Base-by-base conservation (phyloP, 2,888 invertebrate genomes). In the Polylopha cassiicola region DNA sequence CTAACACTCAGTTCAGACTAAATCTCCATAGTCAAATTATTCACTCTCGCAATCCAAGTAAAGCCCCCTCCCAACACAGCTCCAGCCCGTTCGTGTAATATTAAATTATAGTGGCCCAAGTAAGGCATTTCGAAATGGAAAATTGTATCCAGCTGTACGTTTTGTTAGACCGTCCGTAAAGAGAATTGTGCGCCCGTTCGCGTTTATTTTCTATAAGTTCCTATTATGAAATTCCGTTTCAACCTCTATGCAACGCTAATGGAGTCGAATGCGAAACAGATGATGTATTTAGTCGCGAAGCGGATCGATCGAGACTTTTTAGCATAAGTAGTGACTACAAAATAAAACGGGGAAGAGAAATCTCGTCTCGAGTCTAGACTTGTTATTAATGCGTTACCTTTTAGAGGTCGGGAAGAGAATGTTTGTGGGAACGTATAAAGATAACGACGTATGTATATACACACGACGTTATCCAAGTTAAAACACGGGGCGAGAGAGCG, bases 21-120 rank as follows among this genome's bases (percentile, higher is more conserved):
- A 73, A 69, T 74, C 74, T 77, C 75, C 75, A 73, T 73, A 80
- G 73, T 78, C 73, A 79, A 81, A 82, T 82, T 82, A 82, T 78
- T 81, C 81, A 79, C 78, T 78, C 69, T 70, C 69, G 67, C 77
- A 77, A 80, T 74, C 77, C 78, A 53, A 70, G 67, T 69, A 75
- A 72, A 74, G 75, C 80, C 70, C 65, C 63, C 56, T 49, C 55
- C 70, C 64, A 64, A 64, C 73, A 60, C 65, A 55, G 59, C 61
- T 51, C 57, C 49, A 53, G 49, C 47, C 53, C 55, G 69, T 58
- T 76, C 71, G 71, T 79, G 79, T 80, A 80, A 80, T 81, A 82
- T 82, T 82, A 81, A 81, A 81, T 81, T 80, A 81, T 78, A 80
- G 78, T 74, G 69, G 72, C 63, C 72, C 75, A 64, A 71, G 65